phyloP scores from a whole-genome alignment of 2,113 vertebrate genomes.

The Pollimyrus isidori region DNA sequence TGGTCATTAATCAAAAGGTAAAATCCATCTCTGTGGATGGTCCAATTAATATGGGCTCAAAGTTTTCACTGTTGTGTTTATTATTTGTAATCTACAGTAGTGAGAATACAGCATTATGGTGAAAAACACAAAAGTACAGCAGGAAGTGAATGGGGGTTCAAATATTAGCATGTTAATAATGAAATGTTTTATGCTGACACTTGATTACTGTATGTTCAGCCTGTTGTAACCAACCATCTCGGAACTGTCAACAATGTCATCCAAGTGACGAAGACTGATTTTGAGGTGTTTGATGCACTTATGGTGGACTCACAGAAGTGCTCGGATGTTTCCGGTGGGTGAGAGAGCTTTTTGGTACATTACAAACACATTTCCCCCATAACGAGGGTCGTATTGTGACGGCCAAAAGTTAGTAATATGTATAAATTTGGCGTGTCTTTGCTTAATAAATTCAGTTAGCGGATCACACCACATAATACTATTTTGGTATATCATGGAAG shows the following conservation, averaged over 20 bases:
- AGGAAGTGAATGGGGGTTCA: neutral
- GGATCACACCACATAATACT: neutral
- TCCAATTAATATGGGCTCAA: neutral
- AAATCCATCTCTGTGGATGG: neutral
- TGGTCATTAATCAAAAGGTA: neutral
- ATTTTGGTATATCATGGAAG: neutral
- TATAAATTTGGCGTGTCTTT: neutral
- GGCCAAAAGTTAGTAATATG: neutral
- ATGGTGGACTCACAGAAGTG: constrained; percentile 88
- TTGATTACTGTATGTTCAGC: constrained; percentile 50
- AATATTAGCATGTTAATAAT: neutral
- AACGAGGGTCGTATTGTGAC: neutral
- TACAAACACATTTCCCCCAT: neutral
- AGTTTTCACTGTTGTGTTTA: neutral
- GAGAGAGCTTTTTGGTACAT: neutral
- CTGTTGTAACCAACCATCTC: constrained; percentile 79
- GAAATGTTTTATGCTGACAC: neutral
- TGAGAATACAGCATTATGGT: neutral
- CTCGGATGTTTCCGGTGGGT: constrained; percentile 77
- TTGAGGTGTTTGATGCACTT: constrained; percentile 95
- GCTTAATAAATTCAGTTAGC: neutral
- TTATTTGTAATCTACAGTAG: neutral
- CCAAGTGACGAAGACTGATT: constrained; percentile 89
- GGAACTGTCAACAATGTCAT: constrained; percentile 91
- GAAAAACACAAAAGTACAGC: neutral